Percentiles rank a stretch among this genome's conserved stretches.
phyloP scores from a whole-genome alignment of 2,888 invertebrate genomes.

The Chelonus formosanus region DNA sequence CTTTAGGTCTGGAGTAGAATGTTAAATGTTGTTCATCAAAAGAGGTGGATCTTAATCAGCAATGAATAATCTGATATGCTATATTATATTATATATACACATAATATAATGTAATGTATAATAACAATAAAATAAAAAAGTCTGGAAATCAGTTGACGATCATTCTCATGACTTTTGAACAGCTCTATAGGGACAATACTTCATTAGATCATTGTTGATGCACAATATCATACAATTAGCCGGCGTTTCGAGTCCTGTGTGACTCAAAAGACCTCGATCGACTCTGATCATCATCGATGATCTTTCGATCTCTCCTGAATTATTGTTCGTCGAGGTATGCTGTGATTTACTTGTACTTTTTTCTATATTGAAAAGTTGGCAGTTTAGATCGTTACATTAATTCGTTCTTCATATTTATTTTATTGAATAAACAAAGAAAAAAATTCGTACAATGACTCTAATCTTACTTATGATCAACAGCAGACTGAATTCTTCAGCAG shows the following conservation, averaged over 20 bases:
- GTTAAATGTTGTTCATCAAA: neutral
- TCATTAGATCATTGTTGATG: conserved; percentile 63
- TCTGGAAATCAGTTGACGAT: conserved; percentile 30
- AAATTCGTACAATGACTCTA: no score
- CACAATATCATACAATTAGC: conserved; percentile 62
- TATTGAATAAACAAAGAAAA: no score
- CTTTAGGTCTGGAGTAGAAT: neutral
- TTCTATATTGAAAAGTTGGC: conserved; percentile 25
- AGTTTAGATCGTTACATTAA: no score
- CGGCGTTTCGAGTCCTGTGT: conserved; percentile 21
- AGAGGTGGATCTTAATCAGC: neutral
- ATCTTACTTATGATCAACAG: no score
- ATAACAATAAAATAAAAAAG: neutral
- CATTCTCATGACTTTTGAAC: conserved; percentile 36
- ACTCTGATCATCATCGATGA: conserved; percentile 19
- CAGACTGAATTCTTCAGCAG: no score
- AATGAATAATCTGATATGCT: no score
- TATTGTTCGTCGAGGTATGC: neutral
- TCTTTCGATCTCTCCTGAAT: conserved; percentile 9
- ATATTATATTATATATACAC: no score
- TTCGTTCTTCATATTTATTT: no score
- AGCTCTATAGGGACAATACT: conserved; percentile 56
- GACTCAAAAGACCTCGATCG: conserved; percentile 38
- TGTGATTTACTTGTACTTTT: conserved; percentile 1
- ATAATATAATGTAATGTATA: no score